Evolutionary conservation across 1,140 invertebrate genomes (phyloP).

Genomic region (Bradysia coprophila): DNA sequence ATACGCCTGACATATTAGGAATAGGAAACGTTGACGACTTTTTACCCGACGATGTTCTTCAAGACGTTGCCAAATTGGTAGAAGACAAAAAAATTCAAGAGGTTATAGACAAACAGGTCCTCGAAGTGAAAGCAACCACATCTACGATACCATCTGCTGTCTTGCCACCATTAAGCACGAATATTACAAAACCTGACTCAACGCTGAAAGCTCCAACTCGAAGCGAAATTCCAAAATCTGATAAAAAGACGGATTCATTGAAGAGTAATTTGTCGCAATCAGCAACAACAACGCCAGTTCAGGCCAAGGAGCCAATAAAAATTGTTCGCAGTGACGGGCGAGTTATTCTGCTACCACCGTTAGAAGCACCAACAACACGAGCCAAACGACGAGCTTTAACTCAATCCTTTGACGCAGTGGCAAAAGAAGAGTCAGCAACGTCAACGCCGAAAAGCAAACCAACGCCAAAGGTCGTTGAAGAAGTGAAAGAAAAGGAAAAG

Average conservation of each 20-base stretch:
- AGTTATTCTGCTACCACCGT: slow-evolving; percentile 53
- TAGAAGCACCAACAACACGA: slow-evolving; percentile 54
- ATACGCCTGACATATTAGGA: neutral
- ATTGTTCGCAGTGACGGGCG: slow-evolving; percentile 48
- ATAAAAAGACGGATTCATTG: slow-evolving; percentile 13
- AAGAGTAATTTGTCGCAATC: slow-evolving; percentile 8
- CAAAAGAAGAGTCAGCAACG: neutral
- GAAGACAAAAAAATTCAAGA: slow-evolving; percentile 45
- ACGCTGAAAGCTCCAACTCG: slow-evolving; percentile 2
- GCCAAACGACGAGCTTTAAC: slow-evolving; percentile 22
- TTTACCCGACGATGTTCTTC: slow-evolving; percentile 41
- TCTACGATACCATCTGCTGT: neutral
- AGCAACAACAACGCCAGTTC: slow-evolving; percentile 4
- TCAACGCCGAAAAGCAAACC: too few species aligned
- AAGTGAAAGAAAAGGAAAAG: neutral
- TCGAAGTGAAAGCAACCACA: slow-evolving; percentile 17
- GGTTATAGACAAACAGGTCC: slow-evolving; percentile 42
- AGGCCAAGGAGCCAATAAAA: slow-evolving; percentile 37
- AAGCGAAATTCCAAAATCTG: slow-evolving; percentile 12
- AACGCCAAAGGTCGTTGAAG: neutral
- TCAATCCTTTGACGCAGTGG: neutral
- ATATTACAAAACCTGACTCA: too few species aligned
- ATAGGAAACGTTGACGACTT: slow-evolving; percentile 26
- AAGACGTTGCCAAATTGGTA: slow-evolving; percentile 43
- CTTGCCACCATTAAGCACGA: slow-evolving; percentile 3